Evolutionary conservation across 1,140 invertebrate genomes (phyloP), one percentile per base, ranked within the genome.

Genomic region (Oryctes rhinoceros): DNA sequence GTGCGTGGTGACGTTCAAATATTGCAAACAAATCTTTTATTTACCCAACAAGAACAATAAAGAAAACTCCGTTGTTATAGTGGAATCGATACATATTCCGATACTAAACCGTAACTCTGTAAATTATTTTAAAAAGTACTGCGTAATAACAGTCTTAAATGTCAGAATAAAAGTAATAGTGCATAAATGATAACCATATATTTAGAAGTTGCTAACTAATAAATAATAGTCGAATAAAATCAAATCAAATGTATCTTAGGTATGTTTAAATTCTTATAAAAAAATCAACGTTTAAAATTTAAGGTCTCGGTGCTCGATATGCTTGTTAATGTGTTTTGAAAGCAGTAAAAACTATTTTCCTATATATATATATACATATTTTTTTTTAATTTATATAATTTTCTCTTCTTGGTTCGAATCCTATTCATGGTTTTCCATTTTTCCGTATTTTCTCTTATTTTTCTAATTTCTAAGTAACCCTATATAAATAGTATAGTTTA

Each of bases 201-300:
- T 67, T 4, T 53, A 53, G 18, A 67, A 67, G 39, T 20, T 24
- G 24, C 62, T 67, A 39, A 67, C 20, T 67, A 20, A 67, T 18
- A 67, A 11, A 53, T 53, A 67, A 67, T 67, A 67, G 62, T 67
- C 30, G 62, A 35, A 67, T 67, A 11, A 67, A 67, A 67, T 67
- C 62, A 67, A 67, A 67, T 67, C 62, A 67, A 67, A 67, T 67
- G 20, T 67, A 67, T 67, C 62, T 67, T 67, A 67, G 62, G 30
- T 67, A 67, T 67, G 62, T n/a, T 18, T 67, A 67, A 67, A 67
- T 20, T 67, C 30, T 67, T 67, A 11, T 67, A n/a, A n/a, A n/a
- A 67, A 67, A 67, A 10, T 35, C 30, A 67, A n/a, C 18, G 7
- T 67, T 24, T 24, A 20, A 20, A 67, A 4, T 67, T 67, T 53